Conservation (phyloP, 1,140 invertebrate species). For the Spodoptera frugiperda region DNA sequence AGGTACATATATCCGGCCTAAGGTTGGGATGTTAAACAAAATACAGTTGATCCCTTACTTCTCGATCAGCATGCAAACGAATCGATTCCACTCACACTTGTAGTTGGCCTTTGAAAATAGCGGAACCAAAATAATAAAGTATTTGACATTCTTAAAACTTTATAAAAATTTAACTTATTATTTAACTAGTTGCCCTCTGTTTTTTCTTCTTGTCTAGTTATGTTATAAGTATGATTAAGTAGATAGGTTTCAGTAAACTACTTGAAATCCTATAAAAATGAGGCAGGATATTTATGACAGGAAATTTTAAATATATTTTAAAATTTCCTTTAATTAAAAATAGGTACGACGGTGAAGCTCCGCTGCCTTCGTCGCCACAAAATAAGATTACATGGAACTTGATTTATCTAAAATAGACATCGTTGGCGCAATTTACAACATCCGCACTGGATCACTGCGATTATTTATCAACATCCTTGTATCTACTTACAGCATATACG, state of each 20-base stretch:
- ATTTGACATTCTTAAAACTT: not conserved
- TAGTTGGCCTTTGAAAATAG: not conserved
- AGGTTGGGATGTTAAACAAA: constrained; percentile 54
- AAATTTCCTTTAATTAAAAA: too few relatives aligned
- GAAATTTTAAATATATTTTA: too few relatives aligned
- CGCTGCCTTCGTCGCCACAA: constrained; percentile 1
- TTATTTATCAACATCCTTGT: constrained; percentile 36
- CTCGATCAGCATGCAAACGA: constrained; percentile 50
- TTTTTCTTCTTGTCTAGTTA: too few relatives aligned
- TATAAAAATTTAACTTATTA: not conserved
- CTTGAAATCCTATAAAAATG: too few relatives aligned
- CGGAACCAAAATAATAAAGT: not conserved
- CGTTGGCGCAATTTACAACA: constrained; percentile 56
- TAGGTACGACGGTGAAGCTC: not conserved
- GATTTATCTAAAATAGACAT: constrained; percentile 55
- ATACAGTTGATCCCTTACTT: constrained; percentile 57
- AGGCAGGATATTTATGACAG: too few relatives aligned
- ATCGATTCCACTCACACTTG: constrained; percentile 50
- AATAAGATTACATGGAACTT: constrained; percentile 53
- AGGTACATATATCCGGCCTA: constrained; percentile 37
- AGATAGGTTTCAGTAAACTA: too few relatives aligned
- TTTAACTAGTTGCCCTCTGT: not conserved
- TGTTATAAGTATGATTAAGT: too few relatives aligned
- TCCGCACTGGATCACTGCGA: constrained; percentile 43
- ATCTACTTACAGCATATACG: constrained; percentile 1